Conservation (phyloP, 2,113 vertebrate genomes). For the Phocoena phocoena region DNA sequence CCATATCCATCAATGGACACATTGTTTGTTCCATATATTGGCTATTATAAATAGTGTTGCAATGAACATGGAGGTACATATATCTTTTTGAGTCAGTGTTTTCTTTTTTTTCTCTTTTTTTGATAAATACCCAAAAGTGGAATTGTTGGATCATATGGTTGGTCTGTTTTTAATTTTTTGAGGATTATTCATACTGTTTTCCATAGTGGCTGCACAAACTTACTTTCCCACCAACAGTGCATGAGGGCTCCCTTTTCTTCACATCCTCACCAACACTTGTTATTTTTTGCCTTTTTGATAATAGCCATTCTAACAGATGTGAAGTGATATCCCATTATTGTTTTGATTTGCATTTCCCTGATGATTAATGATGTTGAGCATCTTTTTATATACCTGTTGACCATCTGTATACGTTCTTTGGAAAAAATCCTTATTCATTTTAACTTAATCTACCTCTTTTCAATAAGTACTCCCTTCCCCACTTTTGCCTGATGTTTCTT, state of each 20-base stretch:
- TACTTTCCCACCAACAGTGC: not conserved
- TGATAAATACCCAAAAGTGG: not conserved
- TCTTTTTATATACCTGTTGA: not conserved
- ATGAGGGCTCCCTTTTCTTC: not conserved
- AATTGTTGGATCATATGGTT: not conserved
- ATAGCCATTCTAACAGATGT: not conserved
- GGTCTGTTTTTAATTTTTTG: not conserved
- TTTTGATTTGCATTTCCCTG: not conserved
- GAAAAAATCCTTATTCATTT: not conserved
- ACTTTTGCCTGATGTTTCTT: not conserved
- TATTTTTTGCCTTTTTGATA: not conserved
- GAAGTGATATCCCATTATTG: not conserved
- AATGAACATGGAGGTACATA: not conserved
- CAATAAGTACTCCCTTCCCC: fast-evolving
- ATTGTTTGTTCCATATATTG: not conserved
- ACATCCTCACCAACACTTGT: not conserved
- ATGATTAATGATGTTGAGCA: not conserved
- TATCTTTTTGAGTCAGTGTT: not conserved
- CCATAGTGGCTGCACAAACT: not conserved
- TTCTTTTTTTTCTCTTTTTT: not conserved
- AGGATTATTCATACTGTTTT: not conserved
- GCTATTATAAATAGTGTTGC: not conserved
- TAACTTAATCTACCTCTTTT: not conserved
- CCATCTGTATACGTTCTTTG: not conserved
- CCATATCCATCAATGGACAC: not conserved